Percentiles rank a stretch among this genome's conserved stretches.
Conservation (phyloP, 2,797 vertebrate species). For the Furcifer pardalis region DNA sequence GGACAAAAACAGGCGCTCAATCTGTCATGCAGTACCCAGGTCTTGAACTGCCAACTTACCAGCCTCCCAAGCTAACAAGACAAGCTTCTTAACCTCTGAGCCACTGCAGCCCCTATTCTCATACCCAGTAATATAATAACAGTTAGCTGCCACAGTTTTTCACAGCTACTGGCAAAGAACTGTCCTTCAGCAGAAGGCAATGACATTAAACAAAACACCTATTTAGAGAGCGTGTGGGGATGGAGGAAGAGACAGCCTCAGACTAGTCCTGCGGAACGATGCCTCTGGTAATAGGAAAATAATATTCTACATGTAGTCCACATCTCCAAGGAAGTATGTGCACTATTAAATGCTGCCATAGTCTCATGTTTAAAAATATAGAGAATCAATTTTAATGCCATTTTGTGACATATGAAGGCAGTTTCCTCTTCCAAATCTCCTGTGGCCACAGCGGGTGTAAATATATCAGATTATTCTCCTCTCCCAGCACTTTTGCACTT, state of each 20-base stretch:
- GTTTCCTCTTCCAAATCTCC: conserved; percentile 38
- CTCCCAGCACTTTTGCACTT: neutral
- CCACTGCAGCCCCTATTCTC: no score
- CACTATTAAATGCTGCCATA: neutral
- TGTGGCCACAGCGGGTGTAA: neutral
- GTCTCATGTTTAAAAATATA: conserved; percentile 30
- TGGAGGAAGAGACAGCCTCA: neutral
- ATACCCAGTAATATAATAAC: neutral
- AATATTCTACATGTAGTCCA: neutral
- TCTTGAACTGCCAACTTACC: no score
- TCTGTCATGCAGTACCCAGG: no score
- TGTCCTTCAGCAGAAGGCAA: neutral
- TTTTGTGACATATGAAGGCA: conserved; percentile 22
- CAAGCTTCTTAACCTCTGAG: no score
- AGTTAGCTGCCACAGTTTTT: fast-evolving
- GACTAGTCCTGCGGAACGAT: neutral
- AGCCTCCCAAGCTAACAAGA: no score
- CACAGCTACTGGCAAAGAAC: conserved; percentile 6
- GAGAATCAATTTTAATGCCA: conserved; percentile 42
- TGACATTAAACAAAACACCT: neutral
- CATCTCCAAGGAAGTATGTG: neutral
- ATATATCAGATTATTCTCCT: conserved; percentile 5
- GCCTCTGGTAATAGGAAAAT: conserved; percentile 3
- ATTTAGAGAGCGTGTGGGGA: neutral
- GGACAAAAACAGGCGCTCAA: no score